Evolutionary conservation across 2,113 vertebrate genomes (phyloP).

Genomic region (Ailuropoda melanoleuca): DNA sequence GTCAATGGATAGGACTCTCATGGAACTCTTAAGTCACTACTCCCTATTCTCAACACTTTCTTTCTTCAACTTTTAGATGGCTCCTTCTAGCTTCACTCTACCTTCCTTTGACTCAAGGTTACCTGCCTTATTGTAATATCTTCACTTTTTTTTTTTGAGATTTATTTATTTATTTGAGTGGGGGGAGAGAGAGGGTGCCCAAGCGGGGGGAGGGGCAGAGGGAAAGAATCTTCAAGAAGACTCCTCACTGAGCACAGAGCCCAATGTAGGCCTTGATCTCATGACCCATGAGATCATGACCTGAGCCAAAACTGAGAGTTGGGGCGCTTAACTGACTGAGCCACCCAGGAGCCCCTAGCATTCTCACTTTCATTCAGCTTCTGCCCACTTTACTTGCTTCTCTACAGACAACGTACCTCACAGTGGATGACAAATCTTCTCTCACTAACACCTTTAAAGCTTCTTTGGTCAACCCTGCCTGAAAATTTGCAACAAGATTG

Average conservation of each 20-base stretch:
- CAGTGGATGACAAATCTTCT: not conserved
- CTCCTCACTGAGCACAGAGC: too few relatives aligned
- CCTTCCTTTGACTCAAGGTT: not conserved
- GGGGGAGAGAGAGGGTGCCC: too few relatives aligned
- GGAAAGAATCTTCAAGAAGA: too few relatives aligned
- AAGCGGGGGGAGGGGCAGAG: too few relatives aligned
- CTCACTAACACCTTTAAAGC: not conserved
- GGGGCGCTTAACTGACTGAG: too few relatives aligned
- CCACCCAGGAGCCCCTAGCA: too few relatives aligned
- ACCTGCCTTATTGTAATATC: not conserved
- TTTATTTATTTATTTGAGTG: too few relatives aligned
- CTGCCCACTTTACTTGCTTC: not conserved
- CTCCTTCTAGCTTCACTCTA: not conserved
- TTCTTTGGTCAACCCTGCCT: not conserved
- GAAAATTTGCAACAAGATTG: not conserved
- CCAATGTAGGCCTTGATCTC: too few relatives aligned
- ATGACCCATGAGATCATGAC: too few relatives aligned
- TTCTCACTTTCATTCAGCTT: not conserved
- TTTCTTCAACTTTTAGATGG: not conserved
- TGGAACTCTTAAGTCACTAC: not conserved
- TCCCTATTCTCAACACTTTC: not conserved
- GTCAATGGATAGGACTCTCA: not conserved
- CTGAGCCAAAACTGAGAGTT: too few relatives aligned
- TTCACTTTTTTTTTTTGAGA: too few relatives aligned
- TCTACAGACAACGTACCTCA: not conserved